Percentiles rank a stretch among this genome's conserved stretches.
Conservation (phyloP, 2,113 vertebrate genomes). For the Cinclus mexicanus region DNA sequence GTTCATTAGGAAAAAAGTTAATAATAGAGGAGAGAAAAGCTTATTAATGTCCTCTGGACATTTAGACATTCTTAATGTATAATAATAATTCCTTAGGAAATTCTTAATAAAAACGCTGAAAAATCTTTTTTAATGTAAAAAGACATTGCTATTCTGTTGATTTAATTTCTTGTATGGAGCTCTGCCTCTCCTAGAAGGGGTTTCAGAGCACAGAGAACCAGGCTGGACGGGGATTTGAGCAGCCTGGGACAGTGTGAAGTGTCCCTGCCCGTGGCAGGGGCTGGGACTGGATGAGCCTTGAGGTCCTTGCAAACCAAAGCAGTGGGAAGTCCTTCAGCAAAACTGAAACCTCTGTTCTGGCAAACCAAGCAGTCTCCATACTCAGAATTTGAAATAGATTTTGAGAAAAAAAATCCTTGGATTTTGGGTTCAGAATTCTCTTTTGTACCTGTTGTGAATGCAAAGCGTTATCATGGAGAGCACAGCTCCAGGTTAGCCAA, state of each 20-base stretch:
- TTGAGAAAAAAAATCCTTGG: not conserved
- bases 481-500: not conserved
- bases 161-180: not conserved
- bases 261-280: not conserved
- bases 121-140: not conserved
- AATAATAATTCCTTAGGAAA: not conserved
- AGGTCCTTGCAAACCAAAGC: not conserved
- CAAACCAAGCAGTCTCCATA: not conserved
- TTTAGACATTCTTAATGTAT: not conserved
- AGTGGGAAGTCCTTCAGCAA: not conserved
- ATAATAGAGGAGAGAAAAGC: not conserved
- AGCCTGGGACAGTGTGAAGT: not conserved
- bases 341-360: fast-evolving
- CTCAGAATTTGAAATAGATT: not conserved
- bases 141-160: not conserved
- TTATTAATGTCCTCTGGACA: not conserved
- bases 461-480: not conserved
- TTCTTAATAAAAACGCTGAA: not conserved
- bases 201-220: not conserved
- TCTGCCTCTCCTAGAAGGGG: not conserved
- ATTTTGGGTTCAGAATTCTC: not conserved
- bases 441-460: not conserved
- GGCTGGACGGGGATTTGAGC: not conserved
- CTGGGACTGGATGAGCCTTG: not conserved
- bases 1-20: not conserved